Percentiles rank a stretch among this genome's conserved stretches.
phyloP scores from a whole-genome alignment of 2,888 invertebrate genomes.

The Sicus ferrugineus region DNA sequence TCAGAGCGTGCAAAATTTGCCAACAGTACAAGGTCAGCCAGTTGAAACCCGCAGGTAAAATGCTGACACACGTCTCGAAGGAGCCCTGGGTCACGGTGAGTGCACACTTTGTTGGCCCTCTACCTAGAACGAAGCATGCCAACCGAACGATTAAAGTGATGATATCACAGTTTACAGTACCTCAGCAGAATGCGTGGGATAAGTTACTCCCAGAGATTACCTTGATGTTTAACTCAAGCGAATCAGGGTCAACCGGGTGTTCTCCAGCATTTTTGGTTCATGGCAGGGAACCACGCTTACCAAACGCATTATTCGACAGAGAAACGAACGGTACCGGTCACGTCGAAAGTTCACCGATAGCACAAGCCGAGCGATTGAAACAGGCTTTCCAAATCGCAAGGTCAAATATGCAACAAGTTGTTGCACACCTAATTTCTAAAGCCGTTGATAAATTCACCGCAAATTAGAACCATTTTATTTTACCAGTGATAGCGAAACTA shows the following conservation, averaged over 20 bases:
- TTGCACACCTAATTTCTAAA: neutral
- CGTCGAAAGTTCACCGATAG: neutral
- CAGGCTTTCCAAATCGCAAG: too few relatives aligned
- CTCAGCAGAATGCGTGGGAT: neutral
- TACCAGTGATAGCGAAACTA: neutral
- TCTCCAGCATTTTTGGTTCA: too few relatives aligned
- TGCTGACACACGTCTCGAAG: neutral
- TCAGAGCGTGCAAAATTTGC: neutral
- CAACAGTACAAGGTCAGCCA: too few relatives aligned
- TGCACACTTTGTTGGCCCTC: neutral
- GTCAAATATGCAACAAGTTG: neutral
- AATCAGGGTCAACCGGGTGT: too few relatives aligned
- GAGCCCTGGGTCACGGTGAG: neutral
- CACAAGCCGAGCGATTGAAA: neutral
- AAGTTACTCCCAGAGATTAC: conserved; percentile 2
- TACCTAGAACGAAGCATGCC: neutral
- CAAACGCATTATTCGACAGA: neutral
- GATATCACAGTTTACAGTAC: neutral
- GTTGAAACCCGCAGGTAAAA: neutral
- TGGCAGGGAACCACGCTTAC: neutral
- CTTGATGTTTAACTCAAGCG: too few relatives aligned
- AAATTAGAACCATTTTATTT: neutral
- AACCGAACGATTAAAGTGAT: neutral
- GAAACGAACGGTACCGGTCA: too few relatives aligned
- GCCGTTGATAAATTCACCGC: neutral